Conservation (phyloP, 1,140 invertebrate genomes). For the Daktulosphaira vitifoliae region DNA sequence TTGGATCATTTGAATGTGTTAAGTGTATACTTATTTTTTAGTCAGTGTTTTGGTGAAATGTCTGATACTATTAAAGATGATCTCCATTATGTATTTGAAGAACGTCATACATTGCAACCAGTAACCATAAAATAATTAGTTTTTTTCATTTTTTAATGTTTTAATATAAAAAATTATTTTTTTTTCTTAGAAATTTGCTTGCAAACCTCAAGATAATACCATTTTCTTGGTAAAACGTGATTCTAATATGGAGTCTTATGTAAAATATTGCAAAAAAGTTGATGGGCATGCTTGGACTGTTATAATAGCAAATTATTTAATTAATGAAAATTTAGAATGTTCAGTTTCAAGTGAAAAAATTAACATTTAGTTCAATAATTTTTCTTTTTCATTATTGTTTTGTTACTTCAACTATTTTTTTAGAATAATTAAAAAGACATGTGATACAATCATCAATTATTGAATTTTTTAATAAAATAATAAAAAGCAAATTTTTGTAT, state of each 20-base stretch:
- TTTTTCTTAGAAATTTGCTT: conserved; percentile 25
- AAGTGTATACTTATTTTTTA: conserved; percentile 17
- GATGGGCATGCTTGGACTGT: conserved; percentile 21
- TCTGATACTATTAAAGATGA: not conserved
- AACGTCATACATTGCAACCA: not conserved
- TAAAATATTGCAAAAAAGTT: conserved; percentile 27
- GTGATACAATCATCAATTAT: no score
- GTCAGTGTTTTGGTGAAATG: conserved; percentile 1
- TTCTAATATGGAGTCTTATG: not conserved
- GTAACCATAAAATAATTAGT: conserved; percentile 5
- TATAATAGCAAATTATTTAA: conserved; percentile 1
- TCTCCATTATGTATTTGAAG: conserved; percentile 13
- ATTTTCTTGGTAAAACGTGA: conserved; percentile 5
- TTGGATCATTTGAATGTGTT: not conserved
- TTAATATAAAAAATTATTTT: not conserved
- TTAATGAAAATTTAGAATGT: not conserved
- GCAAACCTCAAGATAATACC: conserved; percentile 8
- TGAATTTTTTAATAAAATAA: no score
- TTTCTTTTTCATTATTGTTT: no score
- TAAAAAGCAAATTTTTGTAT: no score
- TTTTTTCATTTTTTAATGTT: not conserved
- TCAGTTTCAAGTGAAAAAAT: not conserved
- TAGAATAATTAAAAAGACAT: no score
- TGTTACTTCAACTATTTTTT: no score
- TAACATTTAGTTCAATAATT: no score